These are phyloP conservation scores for Platycheirus rosarum DNA, from an alignment of 2,888 invertebrate species.

Conservation along the genomic window DNA sequence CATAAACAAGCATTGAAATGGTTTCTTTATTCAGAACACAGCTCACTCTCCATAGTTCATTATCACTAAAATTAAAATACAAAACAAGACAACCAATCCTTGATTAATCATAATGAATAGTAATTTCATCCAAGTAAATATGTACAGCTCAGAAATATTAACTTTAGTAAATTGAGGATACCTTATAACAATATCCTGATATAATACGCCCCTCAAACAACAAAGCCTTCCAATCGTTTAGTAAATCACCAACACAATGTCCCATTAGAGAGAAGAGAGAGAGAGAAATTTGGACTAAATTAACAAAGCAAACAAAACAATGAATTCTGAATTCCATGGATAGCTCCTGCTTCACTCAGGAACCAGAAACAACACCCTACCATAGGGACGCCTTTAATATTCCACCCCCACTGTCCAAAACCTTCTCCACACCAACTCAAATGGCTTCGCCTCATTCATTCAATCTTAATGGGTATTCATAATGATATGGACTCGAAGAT, in stretches of 20 bases:
- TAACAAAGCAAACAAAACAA: slow-evolving; percentile 72
- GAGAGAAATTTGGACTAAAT: slow-evolving; percentile 39
- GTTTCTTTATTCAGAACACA: too few species aligned
- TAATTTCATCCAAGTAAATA: slow-evolving; percentile 52
- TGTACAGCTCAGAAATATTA: slow-evolving; percentile 34
- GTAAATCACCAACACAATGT: slow-evolving; percentile 66
- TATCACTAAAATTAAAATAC: too few species aligned
- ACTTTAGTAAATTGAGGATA: slow-evolving; percentile 54
- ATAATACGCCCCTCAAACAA: slow-evolving; percentile 30
- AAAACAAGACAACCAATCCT: neutral
- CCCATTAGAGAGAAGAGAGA: slow-evolving; percentile 3
- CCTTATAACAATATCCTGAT: neutral
- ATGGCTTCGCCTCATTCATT: slow-evolving; percentile 33
- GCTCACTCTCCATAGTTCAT: too few species aligned
- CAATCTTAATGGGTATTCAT: slow-evolving; percentile 73
- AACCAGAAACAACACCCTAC: neutral
- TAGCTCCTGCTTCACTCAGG: slow-evolving; percentile 39
- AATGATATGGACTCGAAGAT: slow-evolving; percentile 67
- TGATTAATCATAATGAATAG: slow-evolving; percentile 51
- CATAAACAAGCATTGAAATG: too few species aligned
- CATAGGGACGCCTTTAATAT: too few species aligned
- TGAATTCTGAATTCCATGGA: slow-evolving; percentile 45
- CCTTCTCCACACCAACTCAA: slow-evolving; percentile 1
- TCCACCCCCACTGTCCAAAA: neutral
- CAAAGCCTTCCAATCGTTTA: slow-evolving; percentile 62